Evolutionary conservation across 1,140 invertebrate genomes (phyloP), one percentile per base, ranked within the genome.

Genomic region (Polypedilum pembai): DNA sequence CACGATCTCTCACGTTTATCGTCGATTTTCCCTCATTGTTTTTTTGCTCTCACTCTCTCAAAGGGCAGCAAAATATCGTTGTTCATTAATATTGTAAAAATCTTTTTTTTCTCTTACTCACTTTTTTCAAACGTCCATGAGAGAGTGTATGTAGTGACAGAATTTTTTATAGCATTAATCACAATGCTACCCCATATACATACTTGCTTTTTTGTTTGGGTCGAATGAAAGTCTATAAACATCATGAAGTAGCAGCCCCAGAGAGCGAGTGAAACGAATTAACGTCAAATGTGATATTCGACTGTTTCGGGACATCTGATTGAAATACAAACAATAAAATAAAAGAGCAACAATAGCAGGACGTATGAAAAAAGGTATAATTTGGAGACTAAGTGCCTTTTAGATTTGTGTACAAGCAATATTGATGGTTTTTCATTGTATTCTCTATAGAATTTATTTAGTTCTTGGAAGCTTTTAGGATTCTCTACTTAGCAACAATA

Each of bases 51-150:
- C 12, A 56, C 12, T n/a, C n/a, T n/a, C 45, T n/a, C n/a, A 12
- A 56, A 56, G 45, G 15, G 12, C 45, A 18, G 20, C 65, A 69
- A 21, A 69, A 69, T 20, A 69, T 69, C 7, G 65, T 69, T 69
- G 65, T 69, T 69, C 65, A 69, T 69, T 69, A 69, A 69, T 69
- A 18, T 69, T 10, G 20, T 21, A 69, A 69, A 17, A 69, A 69
- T 20, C 65, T 20, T 18, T 21, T 18, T 66, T n/a, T 5, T 33
- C 17, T 20, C 18, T 69, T 20, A 69, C 65, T 56, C 15, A 45
- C 17, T 20, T 69, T 69, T 69, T 21, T 18, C 1, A 69, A 18
- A 69, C 65, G 20, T 8, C 65, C 17, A 18, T 69, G 65, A 69
- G 10, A 56, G 10, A 1, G 2, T 20, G 65, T n/a, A n/a, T 21